phyloP scores from a whole-genome alignment of 2,888 invertebrate genomes.

The Thysanoteuthis rhombus region DNA sequence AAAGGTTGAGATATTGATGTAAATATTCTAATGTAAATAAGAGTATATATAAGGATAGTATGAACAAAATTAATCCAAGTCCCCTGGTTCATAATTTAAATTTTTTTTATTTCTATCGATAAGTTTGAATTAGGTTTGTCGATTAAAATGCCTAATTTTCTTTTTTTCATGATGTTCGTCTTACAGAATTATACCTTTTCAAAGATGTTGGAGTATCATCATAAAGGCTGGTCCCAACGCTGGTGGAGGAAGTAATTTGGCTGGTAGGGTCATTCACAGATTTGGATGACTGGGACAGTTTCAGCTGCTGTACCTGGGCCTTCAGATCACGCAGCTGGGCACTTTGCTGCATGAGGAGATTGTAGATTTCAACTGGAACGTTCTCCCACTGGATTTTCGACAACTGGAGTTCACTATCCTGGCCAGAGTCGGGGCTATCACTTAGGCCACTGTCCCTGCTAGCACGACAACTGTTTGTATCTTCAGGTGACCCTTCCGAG shows the following conservation, averaged over 20 bases:
- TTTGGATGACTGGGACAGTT: conserved; percentile 44
- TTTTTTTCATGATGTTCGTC: neutral
- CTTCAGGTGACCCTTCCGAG: conserved; percentile 42
- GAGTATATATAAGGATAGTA: too few species aligned
- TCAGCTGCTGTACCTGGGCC: conserved; percentile 59
- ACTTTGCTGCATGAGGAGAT: conserved; percentile 59
- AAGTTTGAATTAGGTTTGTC: too few species aligned
- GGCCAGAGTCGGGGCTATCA: conserved; percentile 50
- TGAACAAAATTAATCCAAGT: too few species aligned
- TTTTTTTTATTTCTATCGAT: too few species aligned
- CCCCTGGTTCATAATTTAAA: too few species aligned
- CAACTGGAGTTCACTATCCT: neutral
- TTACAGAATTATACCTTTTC: neutral
- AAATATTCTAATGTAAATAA: too few species aligned
- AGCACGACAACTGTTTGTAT: conserved; percentile 48
- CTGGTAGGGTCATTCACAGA: neutral
- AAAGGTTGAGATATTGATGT: too few species aligned
- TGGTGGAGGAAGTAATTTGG: neutral
- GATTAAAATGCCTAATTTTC: too few species aligned
- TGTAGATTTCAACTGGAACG: conserved; percentile 59
- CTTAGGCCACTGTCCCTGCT: conserved; percentile 62
- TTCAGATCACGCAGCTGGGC: conserved; percentile 60
- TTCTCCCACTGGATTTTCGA: conserved; percentile 50
- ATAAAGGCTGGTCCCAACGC: neutral
- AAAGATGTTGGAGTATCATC: neutral